Base-by-base conservation (phyloP, 2,888 invertebrate genomes). In the Sipunculus nudus region DNA sequence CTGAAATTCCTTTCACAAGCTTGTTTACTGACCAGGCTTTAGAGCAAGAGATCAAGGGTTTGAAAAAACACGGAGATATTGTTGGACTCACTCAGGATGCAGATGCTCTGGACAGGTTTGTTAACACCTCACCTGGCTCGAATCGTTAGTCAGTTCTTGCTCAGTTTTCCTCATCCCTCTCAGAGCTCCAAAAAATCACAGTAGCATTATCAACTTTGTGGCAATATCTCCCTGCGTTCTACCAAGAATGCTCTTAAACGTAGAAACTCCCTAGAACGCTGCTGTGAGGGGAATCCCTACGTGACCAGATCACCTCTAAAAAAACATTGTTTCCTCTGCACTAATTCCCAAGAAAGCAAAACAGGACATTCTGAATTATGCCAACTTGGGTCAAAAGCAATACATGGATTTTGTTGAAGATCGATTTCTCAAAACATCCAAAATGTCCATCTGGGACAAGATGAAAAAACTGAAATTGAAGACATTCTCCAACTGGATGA, bases 11-110 rank as follows among this genome's bases (percentile, higher is more conserved):
- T 35, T 59, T 60, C 41, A 60, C 55, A 28, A 10, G 31, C 19
- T 48, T 60, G n/a, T 60, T 60, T 31, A 59, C 48, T n/a, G 54
- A 59, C 39, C 55, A 59, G 40, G 31, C 60, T 40, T 48, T 48
- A 3, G 58, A 58, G 32, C 58, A 58, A 5, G 43, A 43, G 53
- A 58, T 56, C 6, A 58, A 58, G 35, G 35, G 6, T 6, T 29
- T 58, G 53, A 58, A 54, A 32, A 19, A 45, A 29, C 45, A 54
- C 28, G 53, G 58, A 5, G 58, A 53, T 31, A 58, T 58, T 25
- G 58, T 60, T 16, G 54, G 60, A 19, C 19, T 60, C 31, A 60
- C 28, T 57, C 23, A 48, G 23, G 48, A 60, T 40, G 48, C 35
- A 29, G 31, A 29, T 3, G 55, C 47, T 39, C 43, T 57, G 39